phyloP scores from a whole-genome alignment of 1,140 invertebrate species.

The Polyergus mexicanus region DNA sequence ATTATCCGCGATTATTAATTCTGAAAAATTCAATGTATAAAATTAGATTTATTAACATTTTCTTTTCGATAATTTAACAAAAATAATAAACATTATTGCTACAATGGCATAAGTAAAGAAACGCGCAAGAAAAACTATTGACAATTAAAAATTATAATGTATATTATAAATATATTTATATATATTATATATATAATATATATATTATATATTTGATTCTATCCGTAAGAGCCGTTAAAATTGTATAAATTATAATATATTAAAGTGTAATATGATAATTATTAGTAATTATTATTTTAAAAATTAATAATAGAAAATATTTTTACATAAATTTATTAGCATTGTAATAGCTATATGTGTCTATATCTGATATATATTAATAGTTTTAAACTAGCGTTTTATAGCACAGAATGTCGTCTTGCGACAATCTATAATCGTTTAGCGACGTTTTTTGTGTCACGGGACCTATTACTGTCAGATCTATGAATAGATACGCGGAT shows the following conservation, averaged over 20 bases:
- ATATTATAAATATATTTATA: too few species aligned
- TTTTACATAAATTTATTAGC: background rate
- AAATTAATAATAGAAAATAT: background rate
- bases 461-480: conserved; percentile 54
- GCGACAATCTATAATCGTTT: conserved; percentile 14
- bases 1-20: background rate
- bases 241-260: too few species aligned
- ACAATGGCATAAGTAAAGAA: too few species aligned
- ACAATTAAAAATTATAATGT: too few species aligned
- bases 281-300: background rate
- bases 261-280: background rate
- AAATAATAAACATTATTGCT: background rate
- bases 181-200: too few species aligned
- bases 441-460: conserved; percentile 11
- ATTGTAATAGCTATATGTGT: too few species aligned
- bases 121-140: too few species aligned
- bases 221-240: too few species aligned
- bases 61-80: background rate
- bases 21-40: background rate
- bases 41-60: background rate
- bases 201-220: too few species aligned
- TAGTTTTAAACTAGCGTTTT: background rate
- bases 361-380: background rate
- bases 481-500: conserved; percentile 62
- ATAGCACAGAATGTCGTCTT: background rate